Evolutionary conservation across 2,888 invertebrate genomes (phyloP).

Genomic region (Drosophila prostipennis): DNA sequence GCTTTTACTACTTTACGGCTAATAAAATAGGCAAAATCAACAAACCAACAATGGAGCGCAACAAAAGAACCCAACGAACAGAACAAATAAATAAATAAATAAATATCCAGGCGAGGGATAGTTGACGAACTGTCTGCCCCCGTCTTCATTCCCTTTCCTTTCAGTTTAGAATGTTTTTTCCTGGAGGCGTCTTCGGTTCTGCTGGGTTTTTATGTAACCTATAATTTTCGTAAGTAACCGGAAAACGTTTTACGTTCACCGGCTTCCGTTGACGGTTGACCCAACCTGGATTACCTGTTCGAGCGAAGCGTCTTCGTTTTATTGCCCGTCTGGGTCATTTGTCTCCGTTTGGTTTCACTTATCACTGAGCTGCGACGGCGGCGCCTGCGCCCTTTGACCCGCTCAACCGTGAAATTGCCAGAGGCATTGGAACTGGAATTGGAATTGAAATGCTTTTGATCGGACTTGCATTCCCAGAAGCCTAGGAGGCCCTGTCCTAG

Average conservation of each 20-base stretch:
- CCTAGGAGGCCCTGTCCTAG: background rate
- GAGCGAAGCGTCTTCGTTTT: conserved; percentile 19
- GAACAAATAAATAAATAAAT: conserved; percentile 63
- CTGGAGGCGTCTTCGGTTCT: conserved; percentile 25
- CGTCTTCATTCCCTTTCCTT: background rate
- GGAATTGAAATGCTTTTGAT: conserved; percentile 6
- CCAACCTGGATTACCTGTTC: conserved; percentile 35
- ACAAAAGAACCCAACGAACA: conserved; percentile 22
- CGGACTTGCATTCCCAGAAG: background rate
- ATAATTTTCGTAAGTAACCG: conserved; percentile 72
- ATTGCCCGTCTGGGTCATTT: conserved; percentile 44
- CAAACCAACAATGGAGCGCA: conserved; percentile 36
- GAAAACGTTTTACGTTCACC: conserved; percentile 63
- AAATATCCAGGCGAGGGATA: conserved; percentile 41
- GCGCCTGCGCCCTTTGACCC: conserved; percentile 42
- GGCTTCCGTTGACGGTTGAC: conserved; percentile 36
- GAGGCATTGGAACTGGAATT: background rate
- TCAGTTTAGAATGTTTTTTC: conserved; percentile 10
- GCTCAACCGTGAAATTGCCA: conserved; percentile 47
- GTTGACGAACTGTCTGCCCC: conserved; percentile 57
- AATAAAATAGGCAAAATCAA: conserved; percentile 60
- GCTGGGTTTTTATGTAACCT: conserved; percentile 55
- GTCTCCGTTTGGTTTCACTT: conserved; percentile 36
- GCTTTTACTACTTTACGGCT: conserved; percentile 69
- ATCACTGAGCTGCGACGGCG: conserved; percentile 25